Percentiles rank a stretch among this genome's conserved stretches.
phyloP scores from a whole-genome alignment of 2,113 vertebrate species.

The Sardina pilchardus region DNA sequence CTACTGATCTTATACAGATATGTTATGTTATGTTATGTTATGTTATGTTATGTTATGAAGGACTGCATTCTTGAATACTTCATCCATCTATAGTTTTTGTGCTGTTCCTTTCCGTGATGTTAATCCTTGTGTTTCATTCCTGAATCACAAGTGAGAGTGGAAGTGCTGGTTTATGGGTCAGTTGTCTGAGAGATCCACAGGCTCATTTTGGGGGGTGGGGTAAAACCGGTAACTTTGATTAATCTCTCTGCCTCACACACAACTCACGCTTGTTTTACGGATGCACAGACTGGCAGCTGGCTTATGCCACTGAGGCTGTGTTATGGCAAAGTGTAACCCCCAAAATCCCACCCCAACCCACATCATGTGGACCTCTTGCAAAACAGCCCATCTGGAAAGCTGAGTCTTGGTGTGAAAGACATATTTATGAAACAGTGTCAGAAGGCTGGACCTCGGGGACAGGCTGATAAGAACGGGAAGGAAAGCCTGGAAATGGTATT shows the following conservation, averaged over 20 bases:
- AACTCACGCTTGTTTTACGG: not conserved
- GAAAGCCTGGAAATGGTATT: slow-evolving; percentile 32
- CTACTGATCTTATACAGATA: slow-evolving; percentile 16
- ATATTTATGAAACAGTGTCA: slow-evolving; percentile 1
- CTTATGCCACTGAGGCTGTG: not conserved
- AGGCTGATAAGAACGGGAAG: slow-evolving; percentile 49
- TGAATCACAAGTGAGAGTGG: not conserved
- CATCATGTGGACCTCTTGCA: not conserved
- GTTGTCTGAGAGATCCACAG: not conserved
- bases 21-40: not conserved
- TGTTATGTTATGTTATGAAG: not conserved
- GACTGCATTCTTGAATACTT: not conserved
- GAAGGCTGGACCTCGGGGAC: not conserved
- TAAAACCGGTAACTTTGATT: not conserved
- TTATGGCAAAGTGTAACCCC: not conserved
- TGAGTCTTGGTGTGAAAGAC: not conserved
- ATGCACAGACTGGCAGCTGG: not conserved
- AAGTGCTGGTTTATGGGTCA: not conserved
- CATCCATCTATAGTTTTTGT: not conserved
- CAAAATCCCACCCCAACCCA: not conserved
- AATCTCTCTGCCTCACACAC: not conserved
- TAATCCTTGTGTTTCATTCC: not conserved
- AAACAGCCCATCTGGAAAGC: not conserved
- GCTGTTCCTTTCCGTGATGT: not conserved
- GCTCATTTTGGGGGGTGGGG: too few relatives aligned